Evolutionary conservation across 2,797 vertebrate species (phyloP).

Genomic region (Gallinago solitaria): DNA sequence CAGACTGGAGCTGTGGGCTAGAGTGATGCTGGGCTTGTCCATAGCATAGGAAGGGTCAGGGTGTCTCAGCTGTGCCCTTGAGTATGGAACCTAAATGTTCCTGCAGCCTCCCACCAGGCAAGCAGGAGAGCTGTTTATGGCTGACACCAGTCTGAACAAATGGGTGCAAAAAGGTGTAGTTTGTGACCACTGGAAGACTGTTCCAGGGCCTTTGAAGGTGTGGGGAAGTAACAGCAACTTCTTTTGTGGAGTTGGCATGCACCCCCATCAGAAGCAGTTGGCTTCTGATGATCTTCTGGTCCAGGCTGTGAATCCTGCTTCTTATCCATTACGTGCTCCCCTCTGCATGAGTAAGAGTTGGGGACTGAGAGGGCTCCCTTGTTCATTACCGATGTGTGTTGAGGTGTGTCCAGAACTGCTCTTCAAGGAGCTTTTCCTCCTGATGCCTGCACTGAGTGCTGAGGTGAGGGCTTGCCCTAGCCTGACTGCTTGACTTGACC

Average conservation of each 20-base stretch:
- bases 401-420: neutral
- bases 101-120: neutral
- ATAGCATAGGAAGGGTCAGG: neutral
- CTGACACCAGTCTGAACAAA: neutral
- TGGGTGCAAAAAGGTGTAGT: neutral
- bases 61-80: neutral
- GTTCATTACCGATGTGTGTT: accelerated
- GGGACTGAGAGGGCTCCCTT: neutral
- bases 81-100: neutral
- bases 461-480: neutral
- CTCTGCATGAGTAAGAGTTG: neutral
- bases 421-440: neutral
- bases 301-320: neutral
- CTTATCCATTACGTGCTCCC: neutral
- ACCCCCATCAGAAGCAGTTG: neutral
- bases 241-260: accelerated
- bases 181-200: neutral
- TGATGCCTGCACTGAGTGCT: too few species aligned
- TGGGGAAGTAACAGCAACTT: neutral
- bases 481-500: neutral
- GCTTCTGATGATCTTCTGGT: neutral
- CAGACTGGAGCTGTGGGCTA: neutral
- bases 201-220: neutral
- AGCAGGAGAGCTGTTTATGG: neutral
- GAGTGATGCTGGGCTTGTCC: neutral